Base-by-base conservation (phyloP, 2,888 invertebrate species). In the Eupithecia inturbata region DNA sequence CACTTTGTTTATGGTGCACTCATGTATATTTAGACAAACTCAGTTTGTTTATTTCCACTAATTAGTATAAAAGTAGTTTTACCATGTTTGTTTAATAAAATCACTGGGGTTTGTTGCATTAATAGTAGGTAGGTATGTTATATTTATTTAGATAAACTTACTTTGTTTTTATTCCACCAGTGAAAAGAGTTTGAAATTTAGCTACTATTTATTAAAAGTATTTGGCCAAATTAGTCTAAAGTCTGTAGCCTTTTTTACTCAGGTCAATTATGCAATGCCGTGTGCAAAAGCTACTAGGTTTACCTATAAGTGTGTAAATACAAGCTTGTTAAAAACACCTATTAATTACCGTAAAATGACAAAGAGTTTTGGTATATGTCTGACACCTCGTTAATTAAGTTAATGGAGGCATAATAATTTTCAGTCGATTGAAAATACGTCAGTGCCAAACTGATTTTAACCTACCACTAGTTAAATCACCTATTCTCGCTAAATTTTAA, bases 331-430 rank as follows among this genome's bases (percentile, higher is more conserved):
- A 26, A 53, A 12, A 26, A 53, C 12, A 53, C 22, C 0, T 53
- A 12, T 53, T 53, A 12, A 22, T 22, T 53, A 53, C 9, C 1
- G 22, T 19, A 45, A 45, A 53, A 22, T 26, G 7, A 49, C n/a
- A n/a, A n/a, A 49, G 49, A 49, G 7, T 49, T 49, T 49, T 49
- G 49, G 6, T 7, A n/a, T 49, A 49, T 49, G 49, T 49, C 49
- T n/a, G 60, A 41, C 33, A 69, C 62, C 12, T 28, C 28, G 28
- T 69, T 60, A 69, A 69, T 69, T 60, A 69, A 28, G 69, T 62
- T 60, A 62, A 28, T 69, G 60, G n/a, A 60, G 3, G 53, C 53
- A 53, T 69, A 36, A 69, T 62, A 28, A 39, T 16, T 28, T 60
- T 60, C 60, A 19, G 28, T 3, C 7, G 53, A 60, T 60, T 60